phyloP scores from a whole-genome alignment of 2,797 vertebrate genomes.

The Pangasius krempfi region DNA sequence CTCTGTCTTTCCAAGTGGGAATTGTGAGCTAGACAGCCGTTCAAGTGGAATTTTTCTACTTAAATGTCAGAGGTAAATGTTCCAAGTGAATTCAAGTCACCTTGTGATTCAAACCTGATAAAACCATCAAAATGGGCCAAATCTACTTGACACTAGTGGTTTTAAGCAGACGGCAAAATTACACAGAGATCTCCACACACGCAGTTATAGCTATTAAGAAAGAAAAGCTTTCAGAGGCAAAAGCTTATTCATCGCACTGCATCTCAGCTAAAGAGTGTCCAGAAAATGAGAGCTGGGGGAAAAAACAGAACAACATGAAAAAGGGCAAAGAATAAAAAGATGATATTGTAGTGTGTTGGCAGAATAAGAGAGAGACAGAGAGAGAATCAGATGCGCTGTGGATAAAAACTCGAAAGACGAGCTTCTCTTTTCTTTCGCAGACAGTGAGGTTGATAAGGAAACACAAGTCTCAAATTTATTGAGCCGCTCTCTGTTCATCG shows the following conservation, averaged over 20 bases:
- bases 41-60: background rate
- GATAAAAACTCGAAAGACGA: background rate
- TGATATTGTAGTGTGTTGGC: background rate
- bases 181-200: background rate
- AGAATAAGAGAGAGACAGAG: background rate
- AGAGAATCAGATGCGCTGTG: background rate
- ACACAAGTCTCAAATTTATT: constrained; percentile 26
- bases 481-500: constrained; percentile 11
- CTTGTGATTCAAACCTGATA: background rate
- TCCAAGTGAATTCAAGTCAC: background rate
- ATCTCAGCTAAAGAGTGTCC: background rate
- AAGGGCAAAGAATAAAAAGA: background rate
- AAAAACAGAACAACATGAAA: background rate
- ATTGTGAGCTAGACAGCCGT: background rate
- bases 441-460: constrained; percentile 17
- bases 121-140: background rate
- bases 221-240: background rate
- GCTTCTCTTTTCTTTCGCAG: background rate
- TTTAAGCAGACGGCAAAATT: background rate
- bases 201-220: background rate
- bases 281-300: background rate
- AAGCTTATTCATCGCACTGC: background rate
- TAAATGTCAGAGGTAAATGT: background rate
- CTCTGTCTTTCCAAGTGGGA: background rate
- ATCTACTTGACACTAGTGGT: background rate